phyloP scores from a whole-genome alignment of 2,888 invertebrate species.

The Lithophane ornitopus region DNA sequence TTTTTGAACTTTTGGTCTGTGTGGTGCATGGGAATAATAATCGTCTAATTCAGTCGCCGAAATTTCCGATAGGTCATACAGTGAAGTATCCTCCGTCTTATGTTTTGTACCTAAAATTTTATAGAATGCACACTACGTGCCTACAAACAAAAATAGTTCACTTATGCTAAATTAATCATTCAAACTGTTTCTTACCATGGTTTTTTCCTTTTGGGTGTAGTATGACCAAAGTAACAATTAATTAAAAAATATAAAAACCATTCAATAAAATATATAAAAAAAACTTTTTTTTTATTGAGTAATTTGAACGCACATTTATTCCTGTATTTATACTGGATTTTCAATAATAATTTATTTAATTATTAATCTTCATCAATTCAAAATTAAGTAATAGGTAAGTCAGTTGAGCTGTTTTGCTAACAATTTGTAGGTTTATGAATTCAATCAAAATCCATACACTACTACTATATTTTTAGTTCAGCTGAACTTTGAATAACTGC shows the following conservation, averaged over 20 bases:
- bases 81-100: conserved; percentile 69
- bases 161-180: conserved; percentile 36
- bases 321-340: not conserved
- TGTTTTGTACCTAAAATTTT: conserved; percentile 71
- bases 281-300: too few species aligned
- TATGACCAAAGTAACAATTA: conserved; percentile 15
- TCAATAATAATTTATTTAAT: not conserved
- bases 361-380: not conserved
- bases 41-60: conserved; percentile 81
- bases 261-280: too few species aligned
- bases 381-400: not conserved
- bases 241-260: conserved; percentile 7
- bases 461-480: not conserved
- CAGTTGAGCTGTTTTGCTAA: not conserved
- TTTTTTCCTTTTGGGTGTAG: conserved; percentile 31
- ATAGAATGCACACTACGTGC: conserved; percentile 63
- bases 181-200: conserved; percentile 51
- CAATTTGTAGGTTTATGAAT: not conserved
- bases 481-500: not conserved
- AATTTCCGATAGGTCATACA: conserved; percentile 80
- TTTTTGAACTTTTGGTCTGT: conserved; percentile 69
- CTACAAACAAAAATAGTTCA: conserved; percentile 51
- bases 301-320: not conserved
- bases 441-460: not conserved
- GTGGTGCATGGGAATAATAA: conserved; percentile 61